Evolutionary conservation across 2,113 vertebrate species (phyloP).

Genomic region (Oreocharis arfaki): DNA sequence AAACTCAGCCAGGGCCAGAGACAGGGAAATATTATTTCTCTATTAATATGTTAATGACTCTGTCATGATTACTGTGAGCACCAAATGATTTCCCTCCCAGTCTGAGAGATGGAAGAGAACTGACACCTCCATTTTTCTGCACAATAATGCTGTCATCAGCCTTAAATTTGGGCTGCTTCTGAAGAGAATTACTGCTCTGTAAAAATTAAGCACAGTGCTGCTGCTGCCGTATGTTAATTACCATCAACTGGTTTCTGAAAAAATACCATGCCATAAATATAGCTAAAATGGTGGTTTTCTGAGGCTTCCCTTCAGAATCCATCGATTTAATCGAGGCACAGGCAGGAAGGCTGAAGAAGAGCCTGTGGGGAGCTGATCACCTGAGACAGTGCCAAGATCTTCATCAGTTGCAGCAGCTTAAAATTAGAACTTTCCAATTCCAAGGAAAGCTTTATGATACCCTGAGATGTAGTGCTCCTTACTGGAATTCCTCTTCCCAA

Average conservation of each 20-base stretch:
- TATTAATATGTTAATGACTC: not conserved
- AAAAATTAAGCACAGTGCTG: not conserved
- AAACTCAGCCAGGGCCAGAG: not conserved
- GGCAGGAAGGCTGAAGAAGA: not conserved
- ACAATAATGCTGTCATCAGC: not conserved
- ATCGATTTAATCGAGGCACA: not conserved
- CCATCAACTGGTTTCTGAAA: not conserved
- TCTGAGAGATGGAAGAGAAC: not conserved
- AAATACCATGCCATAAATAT: not conserved
- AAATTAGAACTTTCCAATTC: not conserved
- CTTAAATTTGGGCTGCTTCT: not conserved
- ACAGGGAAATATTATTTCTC: not conserved
- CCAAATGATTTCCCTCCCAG: not conserved
- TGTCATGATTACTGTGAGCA: not conserved
- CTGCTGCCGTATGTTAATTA: not conserved
- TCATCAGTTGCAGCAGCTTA: not conserved
- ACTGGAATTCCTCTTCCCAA: not conserved
- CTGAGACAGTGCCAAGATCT: not conserved
- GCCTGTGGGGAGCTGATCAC: not conserved
- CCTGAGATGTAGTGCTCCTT: not conserved
- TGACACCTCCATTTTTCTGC: not conserved
- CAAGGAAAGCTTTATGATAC: not conserved
- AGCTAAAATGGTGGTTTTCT: not conserved
- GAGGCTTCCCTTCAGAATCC: not conserved
- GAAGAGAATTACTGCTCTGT: not conserved